Percentiles rank a stretch among this genome's conserved stretches.
phyloP scores from a whole-genome alignment of 1,140 invertebrate species.

The Scylla paramamosain region DNA sequence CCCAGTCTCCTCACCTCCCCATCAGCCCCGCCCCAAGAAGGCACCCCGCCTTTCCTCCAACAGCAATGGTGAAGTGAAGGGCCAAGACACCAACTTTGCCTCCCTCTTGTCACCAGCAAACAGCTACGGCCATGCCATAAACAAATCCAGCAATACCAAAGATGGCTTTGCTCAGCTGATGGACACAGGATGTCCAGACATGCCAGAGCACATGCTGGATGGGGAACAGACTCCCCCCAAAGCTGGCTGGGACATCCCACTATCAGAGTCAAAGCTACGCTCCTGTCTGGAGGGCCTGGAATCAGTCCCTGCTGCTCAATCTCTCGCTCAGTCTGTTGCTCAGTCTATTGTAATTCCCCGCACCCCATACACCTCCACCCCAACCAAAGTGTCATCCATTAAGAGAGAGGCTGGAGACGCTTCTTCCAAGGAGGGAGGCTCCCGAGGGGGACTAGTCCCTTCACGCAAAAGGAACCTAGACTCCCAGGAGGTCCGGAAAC shows the following conservation, averaged over 20 bases:
- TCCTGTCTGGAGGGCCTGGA: slow-evolving; percentile 69
- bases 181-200: slow-evolving; percentile 66
- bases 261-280: slow-evolving; percentile 66
- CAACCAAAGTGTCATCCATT: slow-evolving; percentile 58
- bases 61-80: slow-evolving; percentile 65
- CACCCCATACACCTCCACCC: slow-evolving; percentile 60
- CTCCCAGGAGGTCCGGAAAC: slow-evolving; percentile 49
- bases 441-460: not conserved
- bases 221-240: slow-evolving; percentile 54
- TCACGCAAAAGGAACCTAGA: slow-evolving; percentile 60
- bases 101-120: slow-evolving; percentile 67
- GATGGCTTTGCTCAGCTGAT: slow-evolving; percentile 73
- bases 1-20: slow-evolving; percentile 60
- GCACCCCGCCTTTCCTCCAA: slow-evolving; percentile 64
- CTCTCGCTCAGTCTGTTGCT: slow-evolving; percentile 70
- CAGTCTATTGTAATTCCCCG: slow-evolving; percentile 65
- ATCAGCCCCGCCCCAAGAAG: slow-evolving; percentile 67
- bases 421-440: slow-evolving; percentile 30
- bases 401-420: slow-evolving; percentile 50
- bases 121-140: slow-evolving; percentile 71
- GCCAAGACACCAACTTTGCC: slow-evolving; percentile 63
- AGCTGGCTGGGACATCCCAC: slow-evolving; percentile 57
- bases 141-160: slow-evolving; percentile 46
- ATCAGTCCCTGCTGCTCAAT: slow-evolving; percentile 62
- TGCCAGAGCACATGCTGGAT: slow-evolving; percentile 59